Base-by-base conservation (phyloP, 2,888 invertebrate species). In the Caenorhabditis angaria region DNA sequence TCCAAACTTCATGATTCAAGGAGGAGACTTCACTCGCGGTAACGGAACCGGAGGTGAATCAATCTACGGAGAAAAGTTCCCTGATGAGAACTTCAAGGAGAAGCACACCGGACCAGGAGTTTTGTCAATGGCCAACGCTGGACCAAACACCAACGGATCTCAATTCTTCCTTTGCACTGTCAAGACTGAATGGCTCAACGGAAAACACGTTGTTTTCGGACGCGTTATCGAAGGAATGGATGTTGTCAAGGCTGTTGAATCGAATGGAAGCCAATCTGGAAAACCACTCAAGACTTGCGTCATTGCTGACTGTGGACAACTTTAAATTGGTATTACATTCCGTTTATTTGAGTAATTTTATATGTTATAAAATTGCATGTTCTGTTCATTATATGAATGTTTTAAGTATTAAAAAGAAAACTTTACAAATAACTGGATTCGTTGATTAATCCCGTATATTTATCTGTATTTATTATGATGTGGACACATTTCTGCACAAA, bases 1-100 rank as follows among this genome's bases (percentile, higher is more conserved):
- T 89, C 95, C 95, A 83, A 94, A 94, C 90, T 96, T 96, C 91
- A 96, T 96, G 95, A 93, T 94, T 90, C 95, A 96, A 91, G 85
- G 84, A 62, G 89, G 95, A 83, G 95, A 95, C 89, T 95, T 96
- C 89, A 95, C 95, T 86, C 93, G 93, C 89, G 93, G 91, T 85
- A 94, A 94, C 88, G 95, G 95, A 64, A 91, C 90, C 72, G 91
- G 91, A 56, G 96, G 96, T 83, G 95, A 95, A 90, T 96, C 96
- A 84, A 97, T 97, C 90, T 97, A 95, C 85, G 97, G 97, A 62
- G 81, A 78, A 91, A 92, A 88, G 90, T 97, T 97, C 89, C 92
- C 91, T 59, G 97, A 97, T 88, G 97, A 97, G 91, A 97, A 97
- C 91, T 97, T 97, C 91, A 91, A 91, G 80, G 91, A 96, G 75